These are phyloP conservation scores for Jacana jacana DNA, from an alignment of 2,113 vertebrate species.

Conservation along the genomic window DNA sequence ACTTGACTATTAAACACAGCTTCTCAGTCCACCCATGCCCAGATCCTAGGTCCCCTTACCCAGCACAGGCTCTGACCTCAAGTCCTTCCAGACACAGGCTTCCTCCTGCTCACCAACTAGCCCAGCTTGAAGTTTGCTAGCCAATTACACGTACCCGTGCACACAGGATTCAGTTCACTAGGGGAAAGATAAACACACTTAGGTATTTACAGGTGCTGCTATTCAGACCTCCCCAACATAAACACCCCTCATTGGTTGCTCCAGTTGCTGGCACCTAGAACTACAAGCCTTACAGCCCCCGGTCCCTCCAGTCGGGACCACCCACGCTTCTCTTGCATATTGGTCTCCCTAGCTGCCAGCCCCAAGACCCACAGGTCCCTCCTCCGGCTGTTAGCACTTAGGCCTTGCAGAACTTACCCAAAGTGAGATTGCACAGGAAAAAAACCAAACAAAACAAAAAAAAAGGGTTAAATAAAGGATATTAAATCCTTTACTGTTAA, in stretches of 20 bases:
- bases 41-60: not conserved
- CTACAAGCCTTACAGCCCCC: not conserved
- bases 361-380: not conserved
- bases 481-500: too few species aligned
- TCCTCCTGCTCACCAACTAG: not conserved
- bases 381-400: not conserved
- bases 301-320: not conserved
- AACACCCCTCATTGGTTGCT: not conserved
- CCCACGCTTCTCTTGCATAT: not conserved
- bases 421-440: not conserved
- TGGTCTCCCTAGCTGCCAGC: not conserved
- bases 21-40: not conserved
- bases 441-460: not conserved
- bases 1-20: not conserved
- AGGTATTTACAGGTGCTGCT: not conserved
- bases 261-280: not conserved
- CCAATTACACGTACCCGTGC: fast-evolving
- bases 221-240: not conserved
- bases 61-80: not conserved
- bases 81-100: not conserved
- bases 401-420: not conserved
- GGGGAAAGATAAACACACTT: not conserved
- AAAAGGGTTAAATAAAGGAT: not conserved
- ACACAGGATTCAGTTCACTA: not conserved
- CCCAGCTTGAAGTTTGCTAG: not conserved